A percentile compares a stretch with the other conserved stretches of the same genome.
Evolutionary conservation across 2,888 invertebrate species (phyloP).

Genomic region (Pollenia labialis): DNA sequence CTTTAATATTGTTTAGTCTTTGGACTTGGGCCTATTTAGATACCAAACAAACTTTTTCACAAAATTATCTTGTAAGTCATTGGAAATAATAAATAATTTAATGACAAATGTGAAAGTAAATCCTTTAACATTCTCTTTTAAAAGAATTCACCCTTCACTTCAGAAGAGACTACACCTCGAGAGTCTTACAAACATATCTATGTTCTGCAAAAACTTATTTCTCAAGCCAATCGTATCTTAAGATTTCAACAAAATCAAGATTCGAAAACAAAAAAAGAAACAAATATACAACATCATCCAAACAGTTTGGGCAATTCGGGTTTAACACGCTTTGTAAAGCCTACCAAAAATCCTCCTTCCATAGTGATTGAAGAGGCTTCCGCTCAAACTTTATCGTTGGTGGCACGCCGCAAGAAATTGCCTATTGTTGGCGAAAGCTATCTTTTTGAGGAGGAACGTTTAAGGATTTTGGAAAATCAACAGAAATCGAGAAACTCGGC

Average conservation of each 20-base stretch:
- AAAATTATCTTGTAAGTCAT: conserved; percentile 68
- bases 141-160: conserved; percentile 55
- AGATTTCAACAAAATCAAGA: conserved; percentile 77
- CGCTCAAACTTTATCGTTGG: conserved; percentile 73
- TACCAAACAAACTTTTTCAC: conserved; percentile 74
- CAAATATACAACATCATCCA: conserved; percentile 46
- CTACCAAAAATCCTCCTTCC: conserved; percentile 76
- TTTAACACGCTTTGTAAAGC: conserved; percentile 80
- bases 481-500: conserved; percentile 84
- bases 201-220: conserved; percentile 82
- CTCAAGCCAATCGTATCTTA: conserved; percentile 83
- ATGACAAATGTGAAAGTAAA: background rate
- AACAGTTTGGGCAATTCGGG: conserved; percentile 73
- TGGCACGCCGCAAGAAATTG: conserved; percentile 78
- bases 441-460: conserved; percentile 83
- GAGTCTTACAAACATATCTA: conserved; percentile 80
- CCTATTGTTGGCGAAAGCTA: conserved; percentile 81
- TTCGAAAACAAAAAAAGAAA: conserved; percentile 41
- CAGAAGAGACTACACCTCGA: conserved; percentile 54
- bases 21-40: conserved; percentile 84
- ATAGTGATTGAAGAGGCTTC: conserved; percentile 69
- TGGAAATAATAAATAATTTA: background rate
- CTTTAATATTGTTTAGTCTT: conserved; percentile 80
- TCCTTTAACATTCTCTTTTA: background rate
- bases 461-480: conserved; percentile 83